These are phyloP conservation scores for Mesembrinibis cayennensis DNA, from an alignment of 2,113 vertebrate genomes.

Conservation along the genomic window DNA sequence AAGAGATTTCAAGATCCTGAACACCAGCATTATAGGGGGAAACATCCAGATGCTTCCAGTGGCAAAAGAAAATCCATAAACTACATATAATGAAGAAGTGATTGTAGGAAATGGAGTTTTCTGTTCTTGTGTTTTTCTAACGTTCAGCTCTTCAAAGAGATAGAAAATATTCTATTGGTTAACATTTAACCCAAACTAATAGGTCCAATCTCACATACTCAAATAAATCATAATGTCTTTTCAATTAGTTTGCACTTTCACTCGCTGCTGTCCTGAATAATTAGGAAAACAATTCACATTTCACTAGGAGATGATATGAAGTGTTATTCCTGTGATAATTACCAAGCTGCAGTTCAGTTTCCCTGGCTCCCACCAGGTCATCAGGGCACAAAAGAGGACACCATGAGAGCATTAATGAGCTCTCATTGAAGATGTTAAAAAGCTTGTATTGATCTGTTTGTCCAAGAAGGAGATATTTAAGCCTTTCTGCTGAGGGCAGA, in stretches of 20 bases:
- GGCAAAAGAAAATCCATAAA: neutral
- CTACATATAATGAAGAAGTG: neutral
- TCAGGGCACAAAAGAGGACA: constrained; percentile 84
- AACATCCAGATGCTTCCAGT: neutral
- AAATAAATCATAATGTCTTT: constrained; percentile 76
- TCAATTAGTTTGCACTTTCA: constrained; percentile 79
- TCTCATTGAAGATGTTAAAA: constrained; percentile 95
- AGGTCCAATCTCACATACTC: constrained; percentile 33
- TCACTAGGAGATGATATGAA: constrained; percentile 72
- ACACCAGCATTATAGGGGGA: neutral
- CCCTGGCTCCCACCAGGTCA: constrained; percentile 85
- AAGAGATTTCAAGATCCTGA: neutral
- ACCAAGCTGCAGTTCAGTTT: constrained; percentile 83
- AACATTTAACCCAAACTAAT: constrained; percentile 70
- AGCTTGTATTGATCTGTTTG: constrained; percentile 97
- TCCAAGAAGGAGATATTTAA: constrained; percentile 96
- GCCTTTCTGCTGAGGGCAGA: constrained; percentile 87
- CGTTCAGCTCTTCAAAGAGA: neutral
- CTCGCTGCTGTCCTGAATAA: constrained; percentile 78
- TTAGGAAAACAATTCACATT: constrained; percentile 82
- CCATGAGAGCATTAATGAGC: constrained; percentile 88
- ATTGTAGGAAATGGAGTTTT: neutral
- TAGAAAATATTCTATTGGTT: constrained; percentile 1
- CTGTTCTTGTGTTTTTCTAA: neutral
- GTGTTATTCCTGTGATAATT: constrained; percentile 81